Percentiles rank a stretch among this genome's conserved stretches.
Conservation (phyloP, 2,797 vertebrate species). For the Pelobates cultripes region DNA sequence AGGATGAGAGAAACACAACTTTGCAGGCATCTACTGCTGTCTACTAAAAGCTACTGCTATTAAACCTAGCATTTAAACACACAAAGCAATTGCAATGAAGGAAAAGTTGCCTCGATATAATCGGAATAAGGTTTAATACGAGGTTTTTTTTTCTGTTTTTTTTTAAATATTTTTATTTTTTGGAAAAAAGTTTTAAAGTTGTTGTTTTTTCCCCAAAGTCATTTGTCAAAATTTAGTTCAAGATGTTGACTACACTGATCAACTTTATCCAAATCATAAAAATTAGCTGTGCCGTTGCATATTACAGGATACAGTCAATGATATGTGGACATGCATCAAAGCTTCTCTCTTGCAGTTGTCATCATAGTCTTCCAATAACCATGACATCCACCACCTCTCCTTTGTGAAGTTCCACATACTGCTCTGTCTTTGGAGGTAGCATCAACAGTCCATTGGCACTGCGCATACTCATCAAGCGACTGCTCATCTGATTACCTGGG, state of each 20-base stretch:
- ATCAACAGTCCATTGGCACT: conserved; percentile 98
- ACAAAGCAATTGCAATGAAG: conserved; percentile 99
- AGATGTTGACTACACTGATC: conserved; percentile 98
- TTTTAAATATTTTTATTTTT: conserved; percentile 61
- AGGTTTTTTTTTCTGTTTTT: conserved; percentile 67
- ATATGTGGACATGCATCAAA: conserved; percentile 99
- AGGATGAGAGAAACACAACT: conserved; percentile 96
- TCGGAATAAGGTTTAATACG: conserved; percentile 96
- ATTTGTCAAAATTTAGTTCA: conserved; percentile 96
- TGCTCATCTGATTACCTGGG: conserved; percentile 97
- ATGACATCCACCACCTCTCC: conserved; percentile 98
- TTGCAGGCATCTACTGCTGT: conserved; percentile 99
- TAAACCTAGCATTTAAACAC: conserved; percentile 96
- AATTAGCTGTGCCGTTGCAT: conserved; percentile 99
- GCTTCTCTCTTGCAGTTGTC: conserved; percentile 80
- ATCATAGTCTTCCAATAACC: conserved; percentile 99
- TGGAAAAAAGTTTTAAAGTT: conserved; percentile 82
- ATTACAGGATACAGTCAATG: conserved; percentile 99
- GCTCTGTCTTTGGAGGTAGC: conserved; percentile 98
- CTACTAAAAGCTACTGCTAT: conserved; percentile 99
- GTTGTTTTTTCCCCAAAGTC: conserved; percentile 90
- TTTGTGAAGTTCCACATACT: conserved; percentile 98
- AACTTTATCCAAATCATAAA: conserved; percentile 98
- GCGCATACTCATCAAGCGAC: conserved; percentile 98
- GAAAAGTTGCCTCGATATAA: conserved; percentile 97